Percentiles rank a stretch among this genome's conserved stretches.
Conservation (phyloP, 2,888 invertebrate genomes). For the Megamerina dolium region DNA sequence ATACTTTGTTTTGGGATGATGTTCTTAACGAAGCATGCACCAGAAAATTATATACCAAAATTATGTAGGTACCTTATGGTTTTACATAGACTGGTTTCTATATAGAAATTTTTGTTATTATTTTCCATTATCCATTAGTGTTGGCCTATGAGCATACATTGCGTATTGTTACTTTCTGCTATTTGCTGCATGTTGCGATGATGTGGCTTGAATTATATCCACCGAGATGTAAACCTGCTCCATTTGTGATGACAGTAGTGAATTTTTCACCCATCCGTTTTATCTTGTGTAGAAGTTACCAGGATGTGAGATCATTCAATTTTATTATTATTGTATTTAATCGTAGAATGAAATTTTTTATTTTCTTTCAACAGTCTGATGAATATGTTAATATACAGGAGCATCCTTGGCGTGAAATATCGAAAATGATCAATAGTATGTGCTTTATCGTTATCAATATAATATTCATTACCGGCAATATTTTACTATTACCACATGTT, state of each 20-base stretch:
- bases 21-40: slow-evolving; percentile 39
- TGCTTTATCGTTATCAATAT: slow-evolving; percentile 29
- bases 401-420: slow-evolving; percentile 40
- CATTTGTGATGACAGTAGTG: slow-evolving; percentile 26
- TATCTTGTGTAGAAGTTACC: slow-evolving; percentile 31
- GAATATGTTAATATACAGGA: slow-evolving; percentile 34
- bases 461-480: slow-evolving; percentile 24
- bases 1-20: slow-evolving; percentile 37
- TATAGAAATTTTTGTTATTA: slow-evolving; percentile 8
- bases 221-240: slow-evolving; percentile 30
- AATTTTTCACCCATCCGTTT: slow-evolving; percentile 33
- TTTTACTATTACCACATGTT: slow-evolving; percentile 18
- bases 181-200: slow-evolving; percentile 35
- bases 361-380: slow-evolving; percentile 26
- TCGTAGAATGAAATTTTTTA: neutral
- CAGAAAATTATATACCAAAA: slow-evolving; percentile 37
- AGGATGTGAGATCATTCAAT: slow-evolving; percentile 34
- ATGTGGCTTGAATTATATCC: slow-evolving; percentile 43
- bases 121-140: slow-evolving; percentile 28
- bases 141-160: slow-evolving; percentile 34
- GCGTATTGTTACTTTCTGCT: slow-evolving; percentile 31
- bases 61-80: slow-evolving; percentile 36
- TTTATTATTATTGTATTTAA: neutral
- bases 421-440: slow-evolving; percentile 35
- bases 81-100: neutral